phyloP scores from a whole-genome alignment of 1,140 invertebrate species.

The Berghia stephanieae region DNA sequence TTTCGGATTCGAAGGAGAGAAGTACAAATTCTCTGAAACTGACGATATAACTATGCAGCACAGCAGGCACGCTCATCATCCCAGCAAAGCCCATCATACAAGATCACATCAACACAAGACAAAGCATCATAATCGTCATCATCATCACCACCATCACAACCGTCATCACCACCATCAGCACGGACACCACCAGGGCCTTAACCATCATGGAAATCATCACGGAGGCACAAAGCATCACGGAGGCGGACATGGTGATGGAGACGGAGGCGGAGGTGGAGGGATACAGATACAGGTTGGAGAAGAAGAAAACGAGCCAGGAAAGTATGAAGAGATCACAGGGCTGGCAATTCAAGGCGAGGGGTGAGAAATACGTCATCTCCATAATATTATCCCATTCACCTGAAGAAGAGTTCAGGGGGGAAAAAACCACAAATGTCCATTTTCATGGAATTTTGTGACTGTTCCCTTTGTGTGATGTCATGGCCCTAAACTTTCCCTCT shows the following conservation, averaged over 20 bases:
- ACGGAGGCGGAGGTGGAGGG: neutral
- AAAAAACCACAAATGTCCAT: neutral
- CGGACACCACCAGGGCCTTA: neutral
- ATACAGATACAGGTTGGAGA: constrained; percentile 8
- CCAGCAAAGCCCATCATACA: constrained; percentile 39
- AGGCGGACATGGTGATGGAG: neutral
- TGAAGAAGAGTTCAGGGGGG: neutral
- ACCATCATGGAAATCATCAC: constrained; percentile 4
- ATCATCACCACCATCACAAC: constrained; percentile 35
- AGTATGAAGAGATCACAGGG: constrained; percentile 38
- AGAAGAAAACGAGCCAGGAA: constrained; percentile 28
- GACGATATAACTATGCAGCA: no score
- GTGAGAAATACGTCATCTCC: constrained; percentile 25
- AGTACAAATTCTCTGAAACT: no score
- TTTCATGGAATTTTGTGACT: neutral
- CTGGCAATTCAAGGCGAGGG: constrained; percentile 37
- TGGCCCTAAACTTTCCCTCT: neutral
- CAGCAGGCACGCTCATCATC: constrained; percentile 35
- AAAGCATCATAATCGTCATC: constrained; percentile 11
- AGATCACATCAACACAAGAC: constrained; percentile 34
- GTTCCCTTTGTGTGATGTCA: neutral
- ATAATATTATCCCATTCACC: neutral
- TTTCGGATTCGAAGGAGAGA: no score
- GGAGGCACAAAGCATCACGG: neutral
- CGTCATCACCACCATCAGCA: constrained; percentile 25